phyloP scores from a whole-genome alignment of 2,888 invertebrate species.

The Agelastica alni region DNA sequence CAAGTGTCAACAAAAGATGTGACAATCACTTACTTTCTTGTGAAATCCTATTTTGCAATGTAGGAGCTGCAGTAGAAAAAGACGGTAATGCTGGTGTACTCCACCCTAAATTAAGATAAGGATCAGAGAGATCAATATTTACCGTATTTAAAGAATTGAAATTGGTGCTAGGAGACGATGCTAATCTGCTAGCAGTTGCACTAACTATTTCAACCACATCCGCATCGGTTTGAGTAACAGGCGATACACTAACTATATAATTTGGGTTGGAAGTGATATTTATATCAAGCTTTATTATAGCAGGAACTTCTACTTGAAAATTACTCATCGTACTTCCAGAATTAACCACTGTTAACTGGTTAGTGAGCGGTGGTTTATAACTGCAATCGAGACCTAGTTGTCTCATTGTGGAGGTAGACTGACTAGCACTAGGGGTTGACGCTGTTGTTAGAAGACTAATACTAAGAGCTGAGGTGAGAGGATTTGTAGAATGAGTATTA shows the following conservation, averaged over 20 bases:
- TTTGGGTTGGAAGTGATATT: conserved; percentile 21
- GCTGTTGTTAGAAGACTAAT: background rate
- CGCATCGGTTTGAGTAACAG: conserved; percentile 7
- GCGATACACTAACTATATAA: conserved; percentile 11
- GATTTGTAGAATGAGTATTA: background rate
- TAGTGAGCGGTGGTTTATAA: background rate
- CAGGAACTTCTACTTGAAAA: conserved; percentile 16
- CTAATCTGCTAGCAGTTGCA: conserved; percentile 2
- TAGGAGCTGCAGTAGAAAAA: background rate
- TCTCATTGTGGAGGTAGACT: background rate
- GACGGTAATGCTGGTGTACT: conserved; percentile 3
- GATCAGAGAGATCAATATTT: conserved; percentile 27
- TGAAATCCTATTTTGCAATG: conserved; percentile 13
- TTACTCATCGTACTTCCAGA: background rate
- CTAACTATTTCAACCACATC: conserved; percentile 19
- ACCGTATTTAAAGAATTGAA: conserved; percentile 1
- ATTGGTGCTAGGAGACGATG: background rate
- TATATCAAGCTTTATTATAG: conserved; percentile 24
- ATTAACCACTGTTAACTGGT: conserved; percentile 1
- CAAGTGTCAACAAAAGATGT: background rate
- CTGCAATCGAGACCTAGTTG: background rate
- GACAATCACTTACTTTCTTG: conserved; percentile 28
- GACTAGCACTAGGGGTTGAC: background rate
- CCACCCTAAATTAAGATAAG: conserved; percentile 23
- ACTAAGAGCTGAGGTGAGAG: background rate